Base-by-base conservation (phyloP, 2,797 vertebrate species). In the Arrhamphus sclerolepis region DNA sequence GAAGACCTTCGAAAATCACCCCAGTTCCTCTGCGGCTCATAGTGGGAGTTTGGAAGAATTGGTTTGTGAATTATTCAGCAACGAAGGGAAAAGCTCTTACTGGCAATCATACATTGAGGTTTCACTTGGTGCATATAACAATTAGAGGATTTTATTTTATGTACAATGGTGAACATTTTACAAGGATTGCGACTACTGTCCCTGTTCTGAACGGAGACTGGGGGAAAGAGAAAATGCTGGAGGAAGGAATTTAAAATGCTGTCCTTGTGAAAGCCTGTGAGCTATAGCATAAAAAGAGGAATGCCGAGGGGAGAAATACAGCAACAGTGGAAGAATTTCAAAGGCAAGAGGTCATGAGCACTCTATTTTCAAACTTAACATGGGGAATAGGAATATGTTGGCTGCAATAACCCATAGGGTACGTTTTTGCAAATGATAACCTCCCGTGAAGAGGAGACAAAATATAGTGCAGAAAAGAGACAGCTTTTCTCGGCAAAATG, bases 311-410 rank as follows among this genome's bases (percentile, higher is more conserved):
- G 79, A 76, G 77, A 41, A 62, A 72, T 80, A 66, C 64, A 77
- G 72, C 26, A 47, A 78, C 71, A 75, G 82, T 62, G 62, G 61
- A 70, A 72, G 64, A 70, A 82, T 86, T 90, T 83, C 81, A 91
- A 87, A 89, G 79, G 82, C 78, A 75, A 60, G 77, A 68, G 90
- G 89, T 92, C 90, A 91, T 77, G 77, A 89, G 80, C 66, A 77
- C 79, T 90, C 88, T 87, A 92, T 92, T 92, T 91, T 89, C 72
- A 78, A 86, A 81, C 73, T 78, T 84, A 83, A 86, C 83, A 71
- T 76, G 60, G 81, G 80, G 70, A 87, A 83, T 66, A 74, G 76
- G 80, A 71, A 72, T 77, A 82, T 62, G 73, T 76, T 67, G 81
- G 72, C 71, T 76, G 74, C 70, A 78, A 64, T 67, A 89, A 83